Evolutionary conservation across 2,888 invertebrate species (phyloP).

Genomic region (Saturnia pavonia): DNA sequence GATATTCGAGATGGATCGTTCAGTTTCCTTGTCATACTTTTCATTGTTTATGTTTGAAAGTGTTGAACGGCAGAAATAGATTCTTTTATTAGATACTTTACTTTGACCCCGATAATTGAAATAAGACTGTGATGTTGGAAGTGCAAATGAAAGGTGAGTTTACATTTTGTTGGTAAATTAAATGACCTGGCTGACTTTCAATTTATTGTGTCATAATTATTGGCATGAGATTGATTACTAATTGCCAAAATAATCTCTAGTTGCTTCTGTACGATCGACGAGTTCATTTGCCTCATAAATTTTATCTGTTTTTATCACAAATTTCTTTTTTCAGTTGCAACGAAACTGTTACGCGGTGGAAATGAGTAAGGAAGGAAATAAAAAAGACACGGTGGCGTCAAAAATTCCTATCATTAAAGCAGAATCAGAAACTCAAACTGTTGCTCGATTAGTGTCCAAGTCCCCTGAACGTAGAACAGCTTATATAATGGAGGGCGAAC

Average conservation of each 20-base stretch:
- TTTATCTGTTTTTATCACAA: constrained; percentile 43
- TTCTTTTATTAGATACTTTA: constrained; percentile 71
- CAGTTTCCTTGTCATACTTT: constrained; percentile 33
- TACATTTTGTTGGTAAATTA: constrained; percentile 41
- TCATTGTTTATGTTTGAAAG: constrained; percentile 59
- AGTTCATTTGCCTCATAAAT: constrained; percentile 51
- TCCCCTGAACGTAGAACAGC: constrained; percentile 48
- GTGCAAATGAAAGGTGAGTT: constrained; percentile 65
- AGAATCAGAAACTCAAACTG: constrained; percentile 64
- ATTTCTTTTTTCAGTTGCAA: constrained; percentile 55
- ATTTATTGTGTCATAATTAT: constrained; percentile 54
- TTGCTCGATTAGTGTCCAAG: constrained; percentile 50
- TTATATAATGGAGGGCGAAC: constrained; percentile 62
- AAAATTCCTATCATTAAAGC: constrained; percentile 60
- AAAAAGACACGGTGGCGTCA: constrained; percentile 45
- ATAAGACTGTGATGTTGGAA: constrained; percentile 55
- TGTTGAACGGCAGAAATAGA: constrained; percentile 67
- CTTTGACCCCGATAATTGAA: constrained; percentile 61
- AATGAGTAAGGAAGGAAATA: constrained; percentile 61
- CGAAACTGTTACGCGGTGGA: constrained; percentile 36
- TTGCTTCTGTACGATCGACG: constrained; percentile 34
- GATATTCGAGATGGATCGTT: constrained; percentile 49
- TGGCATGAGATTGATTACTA: constrained; percentile 57
- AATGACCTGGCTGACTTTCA: constrained; percentile 42
- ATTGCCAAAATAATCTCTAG: constrained; percentile 58